Percentiles rank a stretch among this genome's conserved stretches.
Evolutionary conservation across 2,797 vertebrate genomes (phyloP).

Genomic region (Chaetodon trifasciatus): DNA sequence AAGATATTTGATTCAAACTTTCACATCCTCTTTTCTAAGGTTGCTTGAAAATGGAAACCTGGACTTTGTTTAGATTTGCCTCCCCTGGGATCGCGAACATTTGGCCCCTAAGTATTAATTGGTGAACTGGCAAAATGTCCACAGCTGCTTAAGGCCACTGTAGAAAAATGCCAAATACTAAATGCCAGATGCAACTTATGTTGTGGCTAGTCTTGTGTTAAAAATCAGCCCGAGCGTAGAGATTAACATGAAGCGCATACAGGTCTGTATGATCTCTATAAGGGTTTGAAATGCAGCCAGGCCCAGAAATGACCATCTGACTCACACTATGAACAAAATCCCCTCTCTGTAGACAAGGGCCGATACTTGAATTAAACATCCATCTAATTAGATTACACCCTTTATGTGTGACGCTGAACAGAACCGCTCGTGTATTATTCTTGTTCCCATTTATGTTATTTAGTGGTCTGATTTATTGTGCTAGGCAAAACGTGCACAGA

Average conservation of each 20-base stretch:
- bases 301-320: slow-evolving; percentile 50
- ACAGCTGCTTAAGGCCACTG: slow-evolving; percentile 72
- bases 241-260: slow-evolving; percentile 22
- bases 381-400: slow-evolving; percentile 78
- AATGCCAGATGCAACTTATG: slow-evolving; percentile 44
- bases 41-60: slow-evolving; percentile 82
- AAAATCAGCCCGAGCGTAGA: slow-evolving; percentile 5
- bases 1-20: slow-evolving; percentile 83
- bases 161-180: slow-evolving; percentile 47
- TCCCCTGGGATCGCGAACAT: slow-evolving; percentile 73
- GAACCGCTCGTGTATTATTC: slow-evolving; percentile 72
- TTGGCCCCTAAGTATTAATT: slow-evolving; percentile 78
- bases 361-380: slow-evolving; percentile 69
- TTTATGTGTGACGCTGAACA: slow-evolving; percentile 63
- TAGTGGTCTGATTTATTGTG: slow-evolving; percentile 78
- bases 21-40: slow-evolving; percentile 76
- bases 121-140: slow-evolving; percentile 61
- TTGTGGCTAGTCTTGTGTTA: slow-evolving; percentile 12
- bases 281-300: slow-evolving; percentile 46
- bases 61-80: slow-evolving; percentile 79
- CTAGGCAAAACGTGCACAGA: slow-evolving; percentile 41
- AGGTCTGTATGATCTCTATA: slow-evolving; percentile 20
- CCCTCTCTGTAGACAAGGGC: slow-evolving; percentile 52
- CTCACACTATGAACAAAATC: slow-evolving; percentile 63
- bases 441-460: slow-evolving; percentile 75